Conservation (phyloP, 2,113 vertebrate genomes). For the Solea senegalensis region DNA sequence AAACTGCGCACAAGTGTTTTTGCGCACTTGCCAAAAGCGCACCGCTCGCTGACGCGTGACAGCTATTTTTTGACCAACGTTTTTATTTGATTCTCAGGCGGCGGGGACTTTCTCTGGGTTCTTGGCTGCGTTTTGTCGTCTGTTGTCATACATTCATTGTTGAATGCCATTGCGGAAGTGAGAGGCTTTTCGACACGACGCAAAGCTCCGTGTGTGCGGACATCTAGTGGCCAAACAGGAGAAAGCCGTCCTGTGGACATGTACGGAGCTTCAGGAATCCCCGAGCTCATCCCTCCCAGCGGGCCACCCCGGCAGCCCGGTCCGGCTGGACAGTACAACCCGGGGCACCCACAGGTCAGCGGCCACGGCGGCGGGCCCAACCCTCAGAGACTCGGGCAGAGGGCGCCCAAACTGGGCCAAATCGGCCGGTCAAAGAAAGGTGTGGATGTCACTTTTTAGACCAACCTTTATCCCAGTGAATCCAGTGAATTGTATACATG, state of each 20-base stretch:
- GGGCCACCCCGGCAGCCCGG: conserved; percentile 72
- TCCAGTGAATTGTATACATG: too few species aligned
- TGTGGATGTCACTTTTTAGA: conserved; percentile 31
- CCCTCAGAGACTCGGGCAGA: conserved; percentile 75
- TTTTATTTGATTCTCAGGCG: conserved; percentile 45
- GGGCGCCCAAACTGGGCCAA: conserved; percentile 83
- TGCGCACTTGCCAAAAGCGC: conserved; percentile 7
- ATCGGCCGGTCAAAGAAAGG: conserved; percentile 84
- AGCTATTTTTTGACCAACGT: conserved; percentile 24
- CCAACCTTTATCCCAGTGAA: too few species aligned
- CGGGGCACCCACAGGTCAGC: conserved; percentile 67
- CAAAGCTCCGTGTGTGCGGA: conserved; percentile 47
- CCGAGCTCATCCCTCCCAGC: conserved; percentile 75
- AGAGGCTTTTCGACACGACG: conserved; percentile 27
- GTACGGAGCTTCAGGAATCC: conserved; percentile 81
- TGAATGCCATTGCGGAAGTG: conserved; percentile 73
- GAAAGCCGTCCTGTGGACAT: conserved; percentile 56
- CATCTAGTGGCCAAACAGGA: conserved; percentile 57
- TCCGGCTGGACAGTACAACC: conserved; percentile 69
- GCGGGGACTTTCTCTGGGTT: conserved; percentile 13
- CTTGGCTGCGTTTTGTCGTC: conserved; percentile 4
- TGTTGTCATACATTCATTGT: conserved; percentile 41
- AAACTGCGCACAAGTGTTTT: conserved; percentile 26
- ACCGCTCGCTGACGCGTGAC: conserved; percentile 1
- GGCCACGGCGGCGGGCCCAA: conserved; percentile 50